Evolutionary conservation across 2,888 invertebrate species (phyloP).

Genomic region (Merodon equestris): DNA sequence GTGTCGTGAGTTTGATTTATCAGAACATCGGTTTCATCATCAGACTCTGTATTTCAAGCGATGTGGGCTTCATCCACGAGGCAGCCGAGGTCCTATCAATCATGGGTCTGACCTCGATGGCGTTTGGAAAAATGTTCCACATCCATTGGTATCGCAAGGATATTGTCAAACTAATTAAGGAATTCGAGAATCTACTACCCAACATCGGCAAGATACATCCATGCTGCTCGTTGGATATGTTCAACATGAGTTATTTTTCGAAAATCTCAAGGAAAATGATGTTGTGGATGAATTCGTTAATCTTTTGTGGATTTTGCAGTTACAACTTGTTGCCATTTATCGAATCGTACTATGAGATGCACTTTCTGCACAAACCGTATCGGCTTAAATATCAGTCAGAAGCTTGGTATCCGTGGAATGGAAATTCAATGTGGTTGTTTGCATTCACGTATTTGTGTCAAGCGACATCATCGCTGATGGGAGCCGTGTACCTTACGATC

Average conservation of each 20-base stretch:
- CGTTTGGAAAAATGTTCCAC: conserved; percentile 71
- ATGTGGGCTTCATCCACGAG: conserved; percentile 64
- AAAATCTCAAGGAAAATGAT: conserved; percentile 69
- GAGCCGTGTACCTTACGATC: conserved; percentile 71
- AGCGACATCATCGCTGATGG: conserved; percentile 69
- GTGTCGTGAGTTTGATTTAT: conserved; percentile 70
- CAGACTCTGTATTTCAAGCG: conserved; percentile 57
- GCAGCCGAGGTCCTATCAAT: conserved; percentile 72
- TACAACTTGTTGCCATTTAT: conserved; percentile 73
- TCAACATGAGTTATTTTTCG: conserved; percentile 69
- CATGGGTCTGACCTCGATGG: conserved; percentile 71
- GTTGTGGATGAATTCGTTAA: conserved; percentile 70
- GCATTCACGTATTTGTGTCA: conserved; percentile 70
- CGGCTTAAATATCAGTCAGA: conserved; percentile 72
- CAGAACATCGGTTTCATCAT: conserved; percentile 72
- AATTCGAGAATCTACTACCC: conserved; percentile 68
- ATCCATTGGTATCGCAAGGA: conserved; percentile 65
- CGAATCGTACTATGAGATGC: conserved; percentile 70
- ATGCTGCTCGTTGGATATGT: conserved; percentile 22
- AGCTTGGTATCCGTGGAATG: conserved; percentile 76
- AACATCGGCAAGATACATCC: background rate
- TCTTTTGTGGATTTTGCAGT: conserved; percentile 69
- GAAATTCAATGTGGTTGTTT: conserved; percentile 62
- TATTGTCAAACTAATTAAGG: conserved; percentile 70
- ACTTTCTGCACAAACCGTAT: conserved; percentile 51